Conservation (phyloP, 2,888 invertebrate species). For the Anorthoa munda region DNA sequence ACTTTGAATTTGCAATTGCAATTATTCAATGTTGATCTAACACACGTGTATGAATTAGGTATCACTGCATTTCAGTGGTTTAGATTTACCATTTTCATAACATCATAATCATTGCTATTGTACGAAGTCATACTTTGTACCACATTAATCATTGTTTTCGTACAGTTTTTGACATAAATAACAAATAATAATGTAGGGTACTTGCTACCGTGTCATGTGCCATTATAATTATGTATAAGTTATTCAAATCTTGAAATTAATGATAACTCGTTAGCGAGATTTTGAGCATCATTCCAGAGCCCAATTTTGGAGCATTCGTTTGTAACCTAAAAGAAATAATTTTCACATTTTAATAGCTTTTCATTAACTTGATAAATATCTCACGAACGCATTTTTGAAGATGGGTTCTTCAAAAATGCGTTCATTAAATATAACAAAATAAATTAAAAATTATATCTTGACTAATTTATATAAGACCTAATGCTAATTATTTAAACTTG, state of each 20-base stretch:
- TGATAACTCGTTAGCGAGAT: neutral
- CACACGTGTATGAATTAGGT: neutral
- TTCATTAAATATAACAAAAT: neutral
- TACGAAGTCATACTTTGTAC: neutral
- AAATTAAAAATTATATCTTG: neutral
- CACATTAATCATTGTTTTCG: neutral
- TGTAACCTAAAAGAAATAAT: neutral
- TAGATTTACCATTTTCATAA: too few species aligned
- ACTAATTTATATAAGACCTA: slow-evolving; percentile 8
- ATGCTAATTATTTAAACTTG: slow-evolving; percentile 3
- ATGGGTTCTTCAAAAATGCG: neutral
- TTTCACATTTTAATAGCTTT: neutral
- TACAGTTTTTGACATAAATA: neutral
- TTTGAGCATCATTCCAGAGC: neutral
- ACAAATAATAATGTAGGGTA: neutral
- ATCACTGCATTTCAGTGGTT: too few species aligned
- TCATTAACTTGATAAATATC: neutral
- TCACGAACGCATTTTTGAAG: too few species aligned
- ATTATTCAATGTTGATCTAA: neutral
- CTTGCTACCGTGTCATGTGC: neutral
- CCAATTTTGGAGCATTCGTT: neutral
- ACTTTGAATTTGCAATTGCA: neutral
- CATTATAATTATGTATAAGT: neutral
- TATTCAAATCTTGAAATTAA: neutral
- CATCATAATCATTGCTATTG: neutral